Base-by-base conservation (phyloP, 2,797 vertebrate species). In the Spondyliosoma cantharus region DNA sequence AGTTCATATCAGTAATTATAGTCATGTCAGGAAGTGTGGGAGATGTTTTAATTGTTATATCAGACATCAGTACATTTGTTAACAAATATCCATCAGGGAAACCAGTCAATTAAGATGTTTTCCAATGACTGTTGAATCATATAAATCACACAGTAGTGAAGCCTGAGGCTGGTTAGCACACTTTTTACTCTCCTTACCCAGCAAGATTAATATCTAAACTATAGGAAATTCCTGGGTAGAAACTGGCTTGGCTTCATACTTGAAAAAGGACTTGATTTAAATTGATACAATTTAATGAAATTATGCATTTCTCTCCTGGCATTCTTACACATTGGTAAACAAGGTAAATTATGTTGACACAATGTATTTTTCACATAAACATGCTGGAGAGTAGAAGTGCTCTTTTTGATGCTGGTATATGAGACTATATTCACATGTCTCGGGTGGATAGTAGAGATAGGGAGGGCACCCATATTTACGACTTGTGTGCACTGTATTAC, bases 1-100 rank as follows among this genome's bases (percentile, higher is more conserved):
- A 52, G 22, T 77, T 59, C 52, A 42, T 57, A 64, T 71, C 15
- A 56, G 22, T 63, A 67, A 42, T 58, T 50, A 46, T 24, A 20
- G 65, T 57, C 29, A 69, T 45, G 27, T 29, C 57, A 64, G 66
- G 42, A 43, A 29, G 74, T 16, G 5, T 48, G 17, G 2, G 22
- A 61, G 25, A 56, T 64, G 24, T 63, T 67, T 58, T 58, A 48
- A 53, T 25, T 45, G 32, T 37, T 37, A 37, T 60, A 43, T 52
- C 53, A 58, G 22, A 75, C 27, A 43, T 49, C 27, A 45, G 37
- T 48, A 29, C 53, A 66, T 66, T 62, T 70, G 24, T 20, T 49
- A 24, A 64, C 32, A 22, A 54, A 48, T 3, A 54, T 22, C 22
- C 4, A 56, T 52, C 43, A 46, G 46, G 19, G 5, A 17, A 22